These are phyloP conservation scores for Agriotes lineatus DNA, from an alignment of 2,888 invertebrate genomes.

Conservation along the genomic window DNA sequence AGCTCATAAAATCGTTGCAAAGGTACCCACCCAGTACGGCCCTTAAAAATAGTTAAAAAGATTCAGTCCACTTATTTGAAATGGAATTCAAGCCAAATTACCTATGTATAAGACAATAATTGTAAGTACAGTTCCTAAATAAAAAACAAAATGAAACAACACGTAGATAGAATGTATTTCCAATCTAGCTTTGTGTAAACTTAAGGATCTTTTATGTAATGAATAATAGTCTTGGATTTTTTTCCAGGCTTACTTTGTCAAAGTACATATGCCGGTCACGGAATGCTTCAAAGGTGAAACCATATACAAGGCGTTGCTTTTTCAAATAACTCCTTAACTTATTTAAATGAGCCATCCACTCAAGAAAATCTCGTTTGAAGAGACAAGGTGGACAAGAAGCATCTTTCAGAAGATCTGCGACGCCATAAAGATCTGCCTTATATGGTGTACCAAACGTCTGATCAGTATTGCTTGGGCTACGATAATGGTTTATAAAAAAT, in stretches of 20 bases:
- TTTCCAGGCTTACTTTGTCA: constrained; percentile 61
- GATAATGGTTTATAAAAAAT: too few relatives aligned
- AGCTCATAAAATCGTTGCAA: constrained; percentile 65
- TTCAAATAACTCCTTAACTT: constrained; percentile 63
- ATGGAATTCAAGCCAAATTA: too few relatives aligned
- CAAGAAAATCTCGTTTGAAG: constrained; percentile 64
- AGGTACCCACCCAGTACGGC: constrained; percentile 67
- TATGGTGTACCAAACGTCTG: constrained; percentile 66
- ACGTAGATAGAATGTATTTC: too few relatives aligned
- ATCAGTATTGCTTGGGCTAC: too few relatives aligned
- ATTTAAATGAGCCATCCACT: constrained; percentile 68
- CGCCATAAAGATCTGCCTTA: constrained; percentile 63
- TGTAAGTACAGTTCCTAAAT: too few relatives aligned
- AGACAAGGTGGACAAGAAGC: constrained; percentile 52
- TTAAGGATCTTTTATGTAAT: too few relatives aligned
- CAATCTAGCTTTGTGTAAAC: too few relatives aligned
- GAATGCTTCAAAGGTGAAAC: constrained; percentile 55
- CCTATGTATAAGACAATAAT: too few relatives aligned
- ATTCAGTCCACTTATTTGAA: too few relatives aligned
- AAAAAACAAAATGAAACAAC: too few relatives aligned
- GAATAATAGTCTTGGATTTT: too few relatives aligned
- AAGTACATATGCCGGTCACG: constrained; percentile 53
- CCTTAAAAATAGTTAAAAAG: too few relatives aligned
- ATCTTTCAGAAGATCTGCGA: constrained; percentile 65
- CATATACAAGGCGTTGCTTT: constrained; percentile 49